A percentile compares a stretch with the other conserved stretches of the same genome.
These are phyloP conservation scores for Hartigia nigra DNA, from an alignment of 2,888 invertebrate species.

Conservation along the genomic window DNA sequence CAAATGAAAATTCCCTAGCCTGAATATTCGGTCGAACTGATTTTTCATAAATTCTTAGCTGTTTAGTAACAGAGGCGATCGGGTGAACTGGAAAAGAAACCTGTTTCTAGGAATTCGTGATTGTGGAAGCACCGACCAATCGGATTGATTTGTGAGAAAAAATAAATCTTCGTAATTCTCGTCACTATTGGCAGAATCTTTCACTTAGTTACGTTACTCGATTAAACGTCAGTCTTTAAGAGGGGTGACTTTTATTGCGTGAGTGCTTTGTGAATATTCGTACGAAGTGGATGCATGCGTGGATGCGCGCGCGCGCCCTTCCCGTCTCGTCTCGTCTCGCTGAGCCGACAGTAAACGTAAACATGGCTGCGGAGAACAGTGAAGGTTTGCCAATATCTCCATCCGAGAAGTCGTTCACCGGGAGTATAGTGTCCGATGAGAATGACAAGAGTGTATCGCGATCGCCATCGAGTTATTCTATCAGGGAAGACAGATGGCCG, in stretches of 20 bases:
- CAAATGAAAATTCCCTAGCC: not conserved
- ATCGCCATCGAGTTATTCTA: slow-evolving; percentile 71
- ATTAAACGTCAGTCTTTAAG: not conserved
- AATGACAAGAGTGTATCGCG: slow-evolving; percentile 66
- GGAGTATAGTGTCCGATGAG: slow-evolving; percentile 66
- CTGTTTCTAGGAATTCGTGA: not conserved
- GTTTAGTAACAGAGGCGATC: not conserved
- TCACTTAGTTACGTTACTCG: not conserved
- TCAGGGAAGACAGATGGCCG: slow-evolving; percentile 67
- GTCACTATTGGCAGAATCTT: not conserved
- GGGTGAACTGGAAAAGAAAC: not conserved
- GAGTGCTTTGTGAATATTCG: not conserved
- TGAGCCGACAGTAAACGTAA: slow-evolving; percentile 16
- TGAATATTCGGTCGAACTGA: not conserved
- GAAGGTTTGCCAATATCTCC: slow-evolving; percentile 63
- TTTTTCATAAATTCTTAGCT: not conserved
- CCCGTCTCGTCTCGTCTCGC: not conserved
- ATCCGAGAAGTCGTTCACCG: slow-evolving; percentile 60
- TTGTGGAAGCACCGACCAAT: not conserved
- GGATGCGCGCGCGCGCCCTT: not conserved
- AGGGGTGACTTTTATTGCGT: not conserved
- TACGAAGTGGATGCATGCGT: not conserved
- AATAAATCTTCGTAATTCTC: not conserved
- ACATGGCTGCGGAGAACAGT: slow-evolving; percentile 61
- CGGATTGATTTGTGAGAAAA: not conserved